Conservation (phyloP, 2,113 vertebrate species). For the Cynopterus brachyotis region DNA sequence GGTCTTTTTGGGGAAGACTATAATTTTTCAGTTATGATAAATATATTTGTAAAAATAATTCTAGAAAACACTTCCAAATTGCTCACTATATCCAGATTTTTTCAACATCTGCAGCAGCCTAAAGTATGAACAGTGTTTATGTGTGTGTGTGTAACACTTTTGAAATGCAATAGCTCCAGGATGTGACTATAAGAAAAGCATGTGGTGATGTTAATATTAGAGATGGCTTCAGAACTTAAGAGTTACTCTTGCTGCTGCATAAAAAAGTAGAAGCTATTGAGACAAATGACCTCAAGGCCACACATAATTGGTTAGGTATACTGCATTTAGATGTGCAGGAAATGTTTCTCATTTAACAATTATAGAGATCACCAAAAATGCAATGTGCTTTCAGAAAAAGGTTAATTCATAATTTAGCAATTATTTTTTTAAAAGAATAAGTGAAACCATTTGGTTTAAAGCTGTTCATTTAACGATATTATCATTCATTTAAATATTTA, state of each 20-base stretch:
- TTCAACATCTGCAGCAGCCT: background rate
- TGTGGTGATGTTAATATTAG: background rate
- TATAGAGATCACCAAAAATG: slow-evolving; percentile 51
- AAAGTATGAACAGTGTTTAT: background rate
- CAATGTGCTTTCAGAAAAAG: slow-evolving; percentile 59
- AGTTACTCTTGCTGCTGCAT: slow-evolving; percentile 27
- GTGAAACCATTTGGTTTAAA: slow-evolving; percentile 70
- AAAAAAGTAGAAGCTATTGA: slow-evolving; percentile 55
- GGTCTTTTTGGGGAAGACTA: background rate
- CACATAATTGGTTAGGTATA: background rate
- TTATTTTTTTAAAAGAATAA: slow-evolving; percentile 47
- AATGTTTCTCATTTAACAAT: slow-evolving; percentile 62
- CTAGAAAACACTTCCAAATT: background rate
- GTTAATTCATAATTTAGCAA: slow-evolving; percentile 46
- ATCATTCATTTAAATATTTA: slow-evolving; percentile 59
- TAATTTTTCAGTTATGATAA: background rate
- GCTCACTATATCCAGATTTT: background rate
- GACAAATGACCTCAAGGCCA: slow-evolving; percentile 44
- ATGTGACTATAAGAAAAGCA: slow-evolving; percentile 45
- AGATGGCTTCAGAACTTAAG: slow-evolving; percentile 61
- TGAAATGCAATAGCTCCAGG: background rate
- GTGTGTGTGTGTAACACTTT: background rate
- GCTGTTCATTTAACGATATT: slow-evolving; percentile 62
- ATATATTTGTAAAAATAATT: background rate
- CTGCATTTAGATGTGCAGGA: slow-evolving; percentile 56